Percentiles rank a stretch among this genome's conserved stretches.
phyloP scores from a whole-genome alignment of 2,888 invertebrate species.

The Eilema depressum region DNA sequence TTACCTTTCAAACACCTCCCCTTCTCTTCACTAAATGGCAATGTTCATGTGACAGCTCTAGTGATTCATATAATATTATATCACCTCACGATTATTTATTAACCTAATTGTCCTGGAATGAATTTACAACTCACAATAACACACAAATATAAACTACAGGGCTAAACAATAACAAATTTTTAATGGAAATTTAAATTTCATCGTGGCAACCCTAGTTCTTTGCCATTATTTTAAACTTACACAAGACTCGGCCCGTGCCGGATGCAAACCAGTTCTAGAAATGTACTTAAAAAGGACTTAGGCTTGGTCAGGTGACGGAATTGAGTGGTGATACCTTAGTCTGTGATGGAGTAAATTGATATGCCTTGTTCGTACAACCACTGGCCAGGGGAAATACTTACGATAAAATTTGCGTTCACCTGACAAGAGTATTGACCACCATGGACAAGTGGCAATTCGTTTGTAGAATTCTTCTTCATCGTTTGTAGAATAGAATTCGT shows the following conservation, averaged over 20 bases:
- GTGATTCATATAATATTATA: no score
- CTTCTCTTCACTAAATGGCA: no score
- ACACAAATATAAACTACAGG: neutral
- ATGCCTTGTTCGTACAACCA: neutral
- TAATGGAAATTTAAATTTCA: neutral
- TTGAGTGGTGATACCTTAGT: conserved; percentile 29
- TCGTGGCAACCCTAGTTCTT: neutral
- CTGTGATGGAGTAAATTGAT: conserved; percentile 22
- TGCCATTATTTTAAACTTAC: conserved; percentile 15
- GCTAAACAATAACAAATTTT: neutral
- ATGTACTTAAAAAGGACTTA: conserved; percentile 51
- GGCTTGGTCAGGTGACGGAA: conserved; percentile 43
- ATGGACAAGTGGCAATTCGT: no score
- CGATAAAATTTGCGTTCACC: neutral
- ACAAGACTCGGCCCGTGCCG: conserved; percentile 34
- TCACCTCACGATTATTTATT: no score
- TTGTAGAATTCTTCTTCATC: no score
- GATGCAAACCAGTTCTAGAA: conserved; percentile 57
- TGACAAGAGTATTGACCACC: neutral
- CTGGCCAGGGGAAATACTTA: neutral
- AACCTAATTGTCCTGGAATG: neutral
- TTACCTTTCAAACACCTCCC: no score
- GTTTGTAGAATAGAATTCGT: no score
- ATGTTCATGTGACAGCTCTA: no score
- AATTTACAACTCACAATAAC: neutral